Conservation (phyloP, 2,113 vertebrate genomes). For the Myocastor coypus region DNA sequence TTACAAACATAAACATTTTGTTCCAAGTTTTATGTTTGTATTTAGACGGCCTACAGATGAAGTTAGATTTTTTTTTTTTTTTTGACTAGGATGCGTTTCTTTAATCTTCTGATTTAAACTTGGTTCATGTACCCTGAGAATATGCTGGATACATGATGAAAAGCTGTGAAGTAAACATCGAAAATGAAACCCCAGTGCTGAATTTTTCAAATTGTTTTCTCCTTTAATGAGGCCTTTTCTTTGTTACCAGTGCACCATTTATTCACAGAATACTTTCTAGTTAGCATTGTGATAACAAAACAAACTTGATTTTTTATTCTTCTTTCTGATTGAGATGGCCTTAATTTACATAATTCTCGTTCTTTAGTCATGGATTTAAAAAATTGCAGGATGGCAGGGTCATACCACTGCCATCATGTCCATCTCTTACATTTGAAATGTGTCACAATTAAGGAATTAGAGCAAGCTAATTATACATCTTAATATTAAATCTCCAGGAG, state of each 20-base stretch:
- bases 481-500: slow-evolving; percentile 70
- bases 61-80: slow-evolving; percentile 51
- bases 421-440: not conserved
- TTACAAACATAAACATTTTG: slow-evolving; percentile 12
- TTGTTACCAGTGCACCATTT: not conserved
- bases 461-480: slow-evolving; percentile 56
- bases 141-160: not conserved
- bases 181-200: slow-evolving; percentile 38
- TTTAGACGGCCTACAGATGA: slow-evolving; percentile 33
- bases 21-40: slow-evolving; percentile 4
- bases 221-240: slow-evolving; percentile 56
- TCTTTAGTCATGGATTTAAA: slow-evolving; percentile 50
- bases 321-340: not conserved
- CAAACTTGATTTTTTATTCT: slow-evolving; percentile 46
- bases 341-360: slow-evolving; percentile 47
- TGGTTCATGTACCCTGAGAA: not conserved
- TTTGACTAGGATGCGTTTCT: slow-evolving; percentile 35
- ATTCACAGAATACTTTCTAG: slow-evolving; percentile 31
- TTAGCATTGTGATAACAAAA: slow-evolving; percentile 10
- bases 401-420: not conserved
- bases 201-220: slow-evolving; percentile 44
- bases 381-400: not conserved
- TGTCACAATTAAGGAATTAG: slow-evolving; percentile 64
- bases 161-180: slow-evolving; percentile 45
- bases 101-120: slow-evolving; percentile 61